These are phyloP conservation scores for Pachyseris speciosa DNA, from an alignment of 64 coral and sea anemone genomes.

Conservation along the genomic window DNA sequence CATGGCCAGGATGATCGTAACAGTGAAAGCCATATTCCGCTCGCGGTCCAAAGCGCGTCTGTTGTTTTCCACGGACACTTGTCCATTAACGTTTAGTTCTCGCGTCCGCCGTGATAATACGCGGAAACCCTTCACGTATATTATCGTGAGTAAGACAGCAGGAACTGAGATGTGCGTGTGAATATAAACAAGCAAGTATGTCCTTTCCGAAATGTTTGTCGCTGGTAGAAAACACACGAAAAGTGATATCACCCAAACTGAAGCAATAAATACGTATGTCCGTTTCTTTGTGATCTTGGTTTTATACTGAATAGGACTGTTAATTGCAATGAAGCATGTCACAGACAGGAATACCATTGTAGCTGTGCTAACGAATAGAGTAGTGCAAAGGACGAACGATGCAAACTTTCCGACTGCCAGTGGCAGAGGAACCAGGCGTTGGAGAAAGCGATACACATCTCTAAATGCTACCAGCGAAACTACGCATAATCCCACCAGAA, in stretches of 20 bases:
- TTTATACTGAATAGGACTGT: conserved; percentile 3
- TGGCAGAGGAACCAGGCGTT: neutral
- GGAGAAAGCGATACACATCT: conserved; percentile 10
- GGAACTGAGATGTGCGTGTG: conserved; percentile 31
- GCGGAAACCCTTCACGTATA: neutral
- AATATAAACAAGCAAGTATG: conserved; percentile 1
- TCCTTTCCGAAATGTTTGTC: neutral
- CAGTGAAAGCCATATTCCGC: conserved; percentile 17
- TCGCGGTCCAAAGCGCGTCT: neutral
- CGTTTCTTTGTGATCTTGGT: conserved; percentile 4
- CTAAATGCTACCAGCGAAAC: neutral
- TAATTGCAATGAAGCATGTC: conserved; percentile 2
- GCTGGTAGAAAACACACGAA: neutral
- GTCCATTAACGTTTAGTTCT: neutral
- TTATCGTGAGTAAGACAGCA: neutral
- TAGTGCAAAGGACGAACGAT: neutral
- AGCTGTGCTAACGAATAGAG: conserved; percentile 9
- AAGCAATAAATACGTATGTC: neutral
- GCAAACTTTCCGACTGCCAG: neutral
- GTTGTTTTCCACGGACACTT: neutral
- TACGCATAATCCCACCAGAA: conserved; percentile 10
- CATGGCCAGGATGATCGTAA: neutral
- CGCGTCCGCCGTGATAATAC: neutral
- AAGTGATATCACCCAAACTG: neutral
- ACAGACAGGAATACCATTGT: neutral